Evolutionary conservation across 2,113 vertebrate species (phyloP).

Genomic region (Rhea americana): DNA sequence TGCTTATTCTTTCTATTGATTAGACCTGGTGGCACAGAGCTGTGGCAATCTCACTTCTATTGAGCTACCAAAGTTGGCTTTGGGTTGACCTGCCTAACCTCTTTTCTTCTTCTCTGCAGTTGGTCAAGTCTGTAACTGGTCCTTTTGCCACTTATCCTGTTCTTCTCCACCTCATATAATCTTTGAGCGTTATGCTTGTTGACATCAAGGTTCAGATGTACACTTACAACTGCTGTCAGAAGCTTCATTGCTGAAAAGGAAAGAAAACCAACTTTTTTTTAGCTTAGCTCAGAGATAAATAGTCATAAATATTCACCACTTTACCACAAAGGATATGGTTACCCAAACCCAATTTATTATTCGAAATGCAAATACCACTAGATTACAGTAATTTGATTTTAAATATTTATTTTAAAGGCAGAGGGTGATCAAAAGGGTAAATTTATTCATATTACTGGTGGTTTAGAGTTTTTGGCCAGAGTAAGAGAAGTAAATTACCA

Average conservation of each 20-base stretch:
- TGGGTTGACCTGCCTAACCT: constrained; percentile 71
- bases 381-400: not conserved
- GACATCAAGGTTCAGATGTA: constrained; percentile 81
- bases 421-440: not conserved
- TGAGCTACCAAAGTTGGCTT: not conserved
- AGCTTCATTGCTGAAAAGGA: constrained; percentile 85
- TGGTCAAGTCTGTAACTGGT: constrained; percentile 77
- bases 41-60: too few relatives aligned
- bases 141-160: constrained; percentile 72
- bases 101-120: constrained; percentile 80
- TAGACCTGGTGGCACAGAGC: not conserved
- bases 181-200: constrained; percentile 83
- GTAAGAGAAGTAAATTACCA: not conserved
- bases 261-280: not conserved
- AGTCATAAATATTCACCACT: not conserved
- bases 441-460: not conserved
- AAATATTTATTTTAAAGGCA: constrained; percentile 21
- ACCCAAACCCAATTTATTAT: not conserved
- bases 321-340: not conserved
- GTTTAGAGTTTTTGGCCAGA: not conserved
- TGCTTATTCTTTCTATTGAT: not conserved
- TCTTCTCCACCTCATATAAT: constrained; percentile 81
- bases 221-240: constrained; percentile 80
- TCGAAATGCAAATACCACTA: not conserved
- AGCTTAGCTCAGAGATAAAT: not conserved